Base-by-base conservation (phyloP, 2,797 vertebrate genomes). In the Propithecus deckenii region DNA sequence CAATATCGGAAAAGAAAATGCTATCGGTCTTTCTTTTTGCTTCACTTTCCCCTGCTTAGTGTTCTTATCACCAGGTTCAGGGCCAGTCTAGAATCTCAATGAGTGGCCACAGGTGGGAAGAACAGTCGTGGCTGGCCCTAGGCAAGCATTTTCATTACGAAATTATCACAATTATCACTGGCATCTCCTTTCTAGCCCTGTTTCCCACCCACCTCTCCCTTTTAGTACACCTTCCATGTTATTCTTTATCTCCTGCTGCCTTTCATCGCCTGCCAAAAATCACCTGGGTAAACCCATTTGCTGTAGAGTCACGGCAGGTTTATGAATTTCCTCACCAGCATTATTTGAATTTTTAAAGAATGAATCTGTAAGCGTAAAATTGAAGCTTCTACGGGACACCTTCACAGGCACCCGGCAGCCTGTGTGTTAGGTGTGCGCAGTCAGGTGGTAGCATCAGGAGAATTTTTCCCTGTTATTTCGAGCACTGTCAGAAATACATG, bases 281-380 rank as follows among this genome's bases (percentile, higher is more conserved):
- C 71, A 72, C 59, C 89, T 48, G 23, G 48, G 89, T 63, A 72
- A 96, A 94, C 41, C 7, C 17, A 79, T 83, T 89, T 67, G n/a
- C 41, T 50, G 57, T 30, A 69, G 46, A 80, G 74, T 80, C 61
- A 95, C 93, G 91, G 86, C 71, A 96, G 52, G 75, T 50, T 22
- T 74, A 3, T 52, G 55, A 14, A 5, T 94, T 85, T 48, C 71
- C 35, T 92, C n/a, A 71, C 4, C n/a, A 91, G 22, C 38, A 83
- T 87, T 85, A 74, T 75, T 80, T 87, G 41, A 69, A 89, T 85
- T 65, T 84, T 86, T 86, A 17, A 89, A 86, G 85, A 85, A 74
- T 89, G 61, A 83, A 13, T 90, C 18, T 57, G 15, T 57, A 86
- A 12, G 20, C 11, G 61, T 69, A 84, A 85, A 74, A 83, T 4